These are phyloP conservation scores for Stylophora pistillata DNA, from an alignment of 64 coral and sea anemone species.

Conservation along the genomic window DNA sequence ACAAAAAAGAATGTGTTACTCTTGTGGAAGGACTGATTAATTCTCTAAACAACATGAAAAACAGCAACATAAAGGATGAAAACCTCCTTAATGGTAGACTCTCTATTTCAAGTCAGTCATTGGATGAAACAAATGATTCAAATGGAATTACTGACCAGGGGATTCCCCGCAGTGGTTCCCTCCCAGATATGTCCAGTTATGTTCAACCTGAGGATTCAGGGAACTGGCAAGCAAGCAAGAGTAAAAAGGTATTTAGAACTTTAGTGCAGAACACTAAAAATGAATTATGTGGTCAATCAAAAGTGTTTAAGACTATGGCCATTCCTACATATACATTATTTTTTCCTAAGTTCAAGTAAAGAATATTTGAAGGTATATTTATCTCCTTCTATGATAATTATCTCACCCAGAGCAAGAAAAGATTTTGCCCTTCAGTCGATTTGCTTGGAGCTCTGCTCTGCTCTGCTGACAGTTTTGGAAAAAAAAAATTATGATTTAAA, in stretches of 20 bases:
- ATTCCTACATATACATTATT: too few species aligned
- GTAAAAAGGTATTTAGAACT: neutral
- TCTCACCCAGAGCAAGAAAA: too few species aligned
- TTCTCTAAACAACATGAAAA: conserved; percentile 48
- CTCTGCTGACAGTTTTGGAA: too few species aligned
- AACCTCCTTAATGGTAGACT: conserved; percentile 69
- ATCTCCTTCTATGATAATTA: too few species aligned
- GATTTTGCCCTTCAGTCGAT: too few species aligned
- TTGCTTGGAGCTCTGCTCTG: too few species aligned
- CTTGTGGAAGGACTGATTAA: conserved; percentile 59
- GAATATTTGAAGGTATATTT: too few species aligned
- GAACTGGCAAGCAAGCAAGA: conserved; percentile 13
- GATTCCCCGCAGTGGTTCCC: conserved; percentile 80
- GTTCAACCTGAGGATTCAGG: conserved; percentile 6
- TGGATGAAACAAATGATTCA: conserved; percentile 67
- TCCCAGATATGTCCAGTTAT: conserved; percentile 66
- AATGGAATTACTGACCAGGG: conserved; percentile 45
- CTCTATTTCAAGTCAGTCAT: conserved; percentile 70
- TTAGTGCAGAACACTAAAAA: too few species aligned
- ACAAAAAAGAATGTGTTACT: conserved; percentile 71
- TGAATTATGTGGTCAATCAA: too few species aligned
- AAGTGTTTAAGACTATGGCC: too few species aligned
- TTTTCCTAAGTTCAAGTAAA: too few species aligned
- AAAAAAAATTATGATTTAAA: too few species aligned
- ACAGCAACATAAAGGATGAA: conserved; percentile 21